Conservation (phyloP, 2,113 vertebrate genomes). For the Larimichthys polyactis region DNA sequence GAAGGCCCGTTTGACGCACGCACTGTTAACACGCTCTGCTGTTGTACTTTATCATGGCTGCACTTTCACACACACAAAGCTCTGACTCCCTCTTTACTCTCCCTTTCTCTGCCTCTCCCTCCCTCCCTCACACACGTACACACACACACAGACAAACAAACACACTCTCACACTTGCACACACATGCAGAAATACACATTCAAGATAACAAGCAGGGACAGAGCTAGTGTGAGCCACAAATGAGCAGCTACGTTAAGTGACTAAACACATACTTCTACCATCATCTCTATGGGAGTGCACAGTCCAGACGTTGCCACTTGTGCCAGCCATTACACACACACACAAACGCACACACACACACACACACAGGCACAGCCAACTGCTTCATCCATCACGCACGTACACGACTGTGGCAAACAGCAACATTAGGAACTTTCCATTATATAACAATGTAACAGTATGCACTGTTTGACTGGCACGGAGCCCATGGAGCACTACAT, state of each 20-base stretch:
- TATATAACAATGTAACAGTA: not conserved
- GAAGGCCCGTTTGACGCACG: conserved; percentile 26
- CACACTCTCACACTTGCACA: conserved; percentile 40
- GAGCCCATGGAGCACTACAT: not conserved
- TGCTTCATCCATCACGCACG: conserved; percentile 37
- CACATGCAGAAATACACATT: conserved; percentile 60
- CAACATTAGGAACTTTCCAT: not conserved
- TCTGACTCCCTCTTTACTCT: conserved; percentile 37
- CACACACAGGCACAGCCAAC: conserved; percentile 37
- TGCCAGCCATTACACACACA: conserved; percentile 66
- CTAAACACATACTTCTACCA: conserved; percentile 84
- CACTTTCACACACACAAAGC: conserved; percentile 41
- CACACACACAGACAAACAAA: not conserved
- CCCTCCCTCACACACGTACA: not conserved
- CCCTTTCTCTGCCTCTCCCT: conserved; percentile 19
- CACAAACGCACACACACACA: conserved; percentile 19
- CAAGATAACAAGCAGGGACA: conserved; percentile 79
- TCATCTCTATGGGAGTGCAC: conserved; percentile 78
- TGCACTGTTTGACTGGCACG: not conserved
- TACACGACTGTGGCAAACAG: conserved; percentile 29
- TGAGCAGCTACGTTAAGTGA: conserved; percentile 86
- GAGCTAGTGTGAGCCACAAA: conserved; percentile 78
- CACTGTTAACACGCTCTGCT: conserved; percentile 23
- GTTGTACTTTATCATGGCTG: conserved; percentile 40
- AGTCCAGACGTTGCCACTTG: conserved; percentile 66